These are phyloP conservation scores for Aleiodes leptofemur DNA, from an alignment of 2,888 invertebrate genomes.

Conservation along the genomic window DNA sequence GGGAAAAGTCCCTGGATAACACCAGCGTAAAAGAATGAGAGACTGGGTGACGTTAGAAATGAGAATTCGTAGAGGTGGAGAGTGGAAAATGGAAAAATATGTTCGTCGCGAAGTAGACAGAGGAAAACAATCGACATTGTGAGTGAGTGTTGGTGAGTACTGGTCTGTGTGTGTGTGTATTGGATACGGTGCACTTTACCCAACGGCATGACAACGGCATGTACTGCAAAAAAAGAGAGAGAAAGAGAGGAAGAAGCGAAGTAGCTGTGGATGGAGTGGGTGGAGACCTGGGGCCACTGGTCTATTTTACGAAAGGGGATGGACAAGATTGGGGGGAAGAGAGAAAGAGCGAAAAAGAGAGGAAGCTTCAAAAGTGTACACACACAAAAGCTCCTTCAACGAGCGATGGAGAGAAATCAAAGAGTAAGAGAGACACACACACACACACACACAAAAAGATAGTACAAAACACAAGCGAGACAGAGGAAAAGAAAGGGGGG, in stretches of 20 bases:
- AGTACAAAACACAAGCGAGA: slow-evolving; percentile 4
- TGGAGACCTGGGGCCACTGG: slow-evolving; percentile 38
- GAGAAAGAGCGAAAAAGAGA: background rate
- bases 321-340: background rate
- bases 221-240: slow-evolving; percentile 7
- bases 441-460: background rate
- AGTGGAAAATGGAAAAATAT: slow-evolving; percentile 43
- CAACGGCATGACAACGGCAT: slow-evolving; percentile 25
- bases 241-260: background rate
- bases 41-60: slow-evolving; percentile 22
- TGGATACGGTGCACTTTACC: slow-evolving; percentile 20
- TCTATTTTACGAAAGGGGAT: slow-evolving; percentile 36
- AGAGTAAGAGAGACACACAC: slow-evolving; percentile 12
- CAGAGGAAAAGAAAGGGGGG: slow-evolving; percentile 8
- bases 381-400: slow-evolving; percentile 5
- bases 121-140: slow-evolving; percentile 38
- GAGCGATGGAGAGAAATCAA: slow-evolving; percentile 34
- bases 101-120: slow-evolving; percentile 36
- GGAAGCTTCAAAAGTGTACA: slow-evolving; percentile 9
- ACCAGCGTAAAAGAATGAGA: background rate
- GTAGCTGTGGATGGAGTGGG: slow-evolving; percentile 19
- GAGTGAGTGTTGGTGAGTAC: background rate
- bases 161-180: background rate
- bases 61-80: slow-evolving; percentile 11
- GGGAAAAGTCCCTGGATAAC: slow-evolving; percentile 3